Evolutionary conservation across 2,797 vertebrate genomes (phyloP).

Genomic region (Sitta carolinensis): DNA sequence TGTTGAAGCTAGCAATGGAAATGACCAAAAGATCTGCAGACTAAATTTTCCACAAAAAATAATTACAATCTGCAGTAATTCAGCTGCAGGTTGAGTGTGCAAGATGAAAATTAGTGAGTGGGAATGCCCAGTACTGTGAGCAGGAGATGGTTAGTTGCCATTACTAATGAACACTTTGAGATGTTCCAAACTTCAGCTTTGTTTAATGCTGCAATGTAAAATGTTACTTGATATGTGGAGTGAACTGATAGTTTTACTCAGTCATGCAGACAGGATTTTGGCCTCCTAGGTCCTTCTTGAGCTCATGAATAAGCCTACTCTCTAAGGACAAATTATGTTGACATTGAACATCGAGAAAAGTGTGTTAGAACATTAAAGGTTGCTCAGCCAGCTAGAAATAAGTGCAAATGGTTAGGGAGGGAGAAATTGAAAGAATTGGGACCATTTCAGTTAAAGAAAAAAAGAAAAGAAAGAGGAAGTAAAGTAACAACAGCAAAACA

Average conservation of each 20-base stretch:
- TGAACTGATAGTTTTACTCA: not conserved
- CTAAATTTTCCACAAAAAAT: not conserved
- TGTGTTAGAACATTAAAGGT: not conserved
- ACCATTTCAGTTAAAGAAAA: not conserved
- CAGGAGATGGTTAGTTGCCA: not conserved
- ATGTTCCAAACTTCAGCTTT: not conserved
- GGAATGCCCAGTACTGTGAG: not conserved
- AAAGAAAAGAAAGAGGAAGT: not conserved
- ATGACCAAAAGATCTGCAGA: not conserved
- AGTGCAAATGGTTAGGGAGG: accelerated
- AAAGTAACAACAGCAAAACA: not conserved
- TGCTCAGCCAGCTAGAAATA: not conserved
- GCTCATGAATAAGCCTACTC: not conserved
- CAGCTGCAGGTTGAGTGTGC: not conserved
- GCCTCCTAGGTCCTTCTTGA: not conserved
- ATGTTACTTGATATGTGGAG: not conserved
- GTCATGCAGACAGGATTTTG: not conserved
- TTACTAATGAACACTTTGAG: not conserved
- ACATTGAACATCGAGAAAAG: not conserved
- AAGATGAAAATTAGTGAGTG: not conserved
- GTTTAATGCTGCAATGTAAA: not conserved
- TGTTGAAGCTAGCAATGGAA: not conserved
- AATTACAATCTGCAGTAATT: not conserved
- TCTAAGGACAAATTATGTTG: not conserved
- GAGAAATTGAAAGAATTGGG: not conserved